Conservation (phyloP, 2,113 vertebrate genomes). For the Noctilio leporinus region DNA sequence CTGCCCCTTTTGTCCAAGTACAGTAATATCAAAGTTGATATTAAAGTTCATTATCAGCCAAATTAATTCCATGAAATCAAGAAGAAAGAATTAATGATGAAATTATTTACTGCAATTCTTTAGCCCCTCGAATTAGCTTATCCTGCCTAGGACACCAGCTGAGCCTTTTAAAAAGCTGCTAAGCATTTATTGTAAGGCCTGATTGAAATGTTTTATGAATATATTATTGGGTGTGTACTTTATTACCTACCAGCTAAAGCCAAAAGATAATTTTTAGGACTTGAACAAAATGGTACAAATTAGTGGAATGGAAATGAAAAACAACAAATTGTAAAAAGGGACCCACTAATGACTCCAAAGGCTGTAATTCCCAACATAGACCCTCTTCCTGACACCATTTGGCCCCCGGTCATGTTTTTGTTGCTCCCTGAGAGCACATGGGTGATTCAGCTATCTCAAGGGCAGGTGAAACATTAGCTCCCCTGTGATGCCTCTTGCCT, state of each 20-base stretch:
- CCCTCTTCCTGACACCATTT: too few species aligned
- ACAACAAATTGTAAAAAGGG: background rate
- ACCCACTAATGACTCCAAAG: background rate
- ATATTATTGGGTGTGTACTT: background rate
- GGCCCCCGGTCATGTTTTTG: background rate
- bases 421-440: background rate
- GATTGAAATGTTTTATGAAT: background rate
- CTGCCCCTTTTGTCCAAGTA: background rate
- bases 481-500: background rate
- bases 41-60: slow-evolving; percentile 35
- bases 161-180: background rate
- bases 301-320: background rate
- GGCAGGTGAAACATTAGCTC: background rate
- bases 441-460: background rate
- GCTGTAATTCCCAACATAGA: background rate
- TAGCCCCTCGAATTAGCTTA: background rate
- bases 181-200: background rate
- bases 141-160: background rate
- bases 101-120: background rate
- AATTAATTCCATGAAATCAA: background rate
- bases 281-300: slow-evolving; percentile 14
- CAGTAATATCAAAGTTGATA: slow-evolving; percentile 10
- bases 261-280: background rate
- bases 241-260: background rate
- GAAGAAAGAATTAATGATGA: background rate